A percentile compares a stretch with the other conserved stretches of the same genome.
These are phyloP conservation scores for Psettodes erumei DNA, from an alignment of 2,113 vertebrate species.

Conservation along the genomic window DNA sequence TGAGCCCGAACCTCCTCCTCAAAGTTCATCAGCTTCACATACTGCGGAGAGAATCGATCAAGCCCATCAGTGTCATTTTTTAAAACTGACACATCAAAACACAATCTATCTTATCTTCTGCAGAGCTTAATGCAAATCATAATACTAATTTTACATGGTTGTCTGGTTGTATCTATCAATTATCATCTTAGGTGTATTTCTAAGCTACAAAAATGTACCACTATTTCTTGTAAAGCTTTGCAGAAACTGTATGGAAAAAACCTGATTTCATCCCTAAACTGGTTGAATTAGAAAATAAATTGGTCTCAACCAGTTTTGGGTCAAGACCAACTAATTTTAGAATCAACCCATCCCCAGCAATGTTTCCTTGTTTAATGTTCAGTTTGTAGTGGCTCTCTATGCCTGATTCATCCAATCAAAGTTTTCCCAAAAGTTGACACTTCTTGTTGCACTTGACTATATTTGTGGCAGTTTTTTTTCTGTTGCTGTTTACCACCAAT, in stretches of 20 bases:
- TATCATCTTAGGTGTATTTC: neutral
- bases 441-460: neutral
- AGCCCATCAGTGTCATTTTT: neutral
- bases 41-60: constrained; percentile 77
- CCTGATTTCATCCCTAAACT: neutral
- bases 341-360: too few species aligned
- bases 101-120: neutral
- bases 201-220: neutral
- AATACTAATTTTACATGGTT: neutral
- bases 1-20: constrained; percentile 95
- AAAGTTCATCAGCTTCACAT: constrained; percentile 98
- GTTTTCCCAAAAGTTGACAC: neutral
- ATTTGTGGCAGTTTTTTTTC: neutral
- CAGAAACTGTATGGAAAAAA: neutral
- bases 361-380: neutral
- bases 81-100: too few species aligned
- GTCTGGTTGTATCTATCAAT: neutral
- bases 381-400: neutral
- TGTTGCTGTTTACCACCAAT: too few species aligned
- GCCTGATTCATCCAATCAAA: neutral
- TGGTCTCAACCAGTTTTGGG: too few species aligned
- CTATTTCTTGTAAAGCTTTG: neutral
- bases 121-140: neutral
- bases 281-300: too few species aligned
- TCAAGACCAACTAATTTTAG: neutral